Conservation (phyloP, 2,113 vertebrate genomes). For the Cepphus grylle region DNA sequence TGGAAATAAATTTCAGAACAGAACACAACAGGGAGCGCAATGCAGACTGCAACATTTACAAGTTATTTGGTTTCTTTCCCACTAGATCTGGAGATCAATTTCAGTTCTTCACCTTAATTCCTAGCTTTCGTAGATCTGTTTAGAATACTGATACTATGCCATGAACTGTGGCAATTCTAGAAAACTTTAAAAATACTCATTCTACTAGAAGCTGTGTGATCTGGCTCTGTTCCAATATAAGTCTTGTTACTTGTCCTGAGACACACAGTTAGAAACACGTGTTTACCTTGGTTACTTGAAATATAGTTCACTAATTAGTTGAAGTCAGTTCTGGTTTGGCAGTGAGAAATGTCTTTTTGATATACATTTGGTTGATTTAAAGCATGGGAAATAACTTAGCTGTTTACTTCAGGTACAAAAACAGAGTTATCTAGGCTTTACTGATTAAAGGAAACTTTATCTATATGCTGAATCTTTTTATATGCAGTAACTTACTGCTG, state of each 20-base stretch:
- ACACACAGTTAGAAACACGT: not conserved
- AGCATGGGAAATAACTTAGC: not conserved
- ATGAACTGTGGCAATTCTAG: not conserved
- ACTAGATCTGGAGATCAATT: not conserved
- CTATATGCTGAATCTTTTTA: not conserved
- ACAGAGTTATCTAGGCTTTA: not conserved
- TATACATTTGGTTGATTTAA: not conserved
- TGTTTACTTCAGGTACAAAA: not conserved
- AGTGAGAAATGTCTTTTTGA: not conserved
- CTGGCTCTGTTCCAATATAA: not conserved
- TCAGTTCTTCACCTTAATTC: not conserved
- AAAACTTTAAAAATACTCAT: not conserved
- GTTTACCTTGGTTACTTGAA: not conserved
- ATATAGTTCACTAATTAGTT: not conserved
- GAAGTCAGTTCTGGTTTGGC: not conserved
- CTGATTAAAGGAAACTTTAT: constrained; percentile 37
- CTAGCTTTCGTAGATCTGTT: not conserved
- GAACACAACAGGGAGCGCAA: not conserved
- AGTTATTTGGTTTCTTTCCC: not conserved
- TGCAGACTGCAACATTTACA: not conserved
- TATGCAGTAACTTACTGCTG: not conserved
- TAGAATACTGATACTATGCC: not conserved
- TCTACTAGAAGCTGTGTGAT: not conserved
- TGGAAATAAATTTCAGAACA: not conserved
- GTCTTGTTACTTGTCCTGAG: not conserved